Evolutionary conservation across 1,140 invertebrate genomes (phyloP).

Genomic region (Aphelenchoides fujianensis): DNA sequence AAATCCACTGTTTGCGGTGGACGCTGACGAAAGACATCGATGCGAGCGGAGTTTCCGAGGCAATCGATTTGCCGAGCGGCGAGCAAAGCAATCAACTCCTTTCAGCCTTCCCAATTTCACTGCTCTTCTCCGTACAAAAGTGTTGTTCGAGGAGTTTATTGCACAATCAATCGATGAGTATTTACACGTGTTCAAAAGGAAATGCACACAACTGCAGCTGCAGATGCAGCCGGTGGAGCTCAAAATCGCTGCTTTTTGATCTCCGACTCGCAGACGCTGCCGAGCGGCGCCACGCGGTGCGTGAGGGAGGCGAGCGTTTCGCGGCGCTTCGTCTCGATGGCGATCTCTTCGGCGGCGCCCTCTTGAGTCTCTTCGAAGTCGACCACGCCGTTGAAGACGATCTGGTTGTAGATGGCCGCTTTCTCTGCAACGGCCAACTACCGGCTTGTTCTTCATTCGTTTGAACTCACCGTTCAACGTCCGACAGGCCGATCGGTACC

Average conservation of each 20-base stretch:
- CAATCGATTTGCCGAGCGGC: no score
- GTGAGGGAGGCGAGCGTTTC: not conserved
- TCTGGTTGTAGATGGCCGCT: conserved; percentile 18
- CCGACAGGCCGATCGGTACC: not conserved
- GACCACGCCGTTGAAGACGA: conserved; percentile 22
- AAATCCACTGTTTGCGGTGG: no score
- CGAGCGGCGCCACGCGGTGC: not conserved
- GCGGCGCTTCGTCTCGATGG: conserved; percentile 1
- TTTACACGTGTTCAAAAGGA: no score
- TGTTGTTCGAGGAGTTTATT: no score
- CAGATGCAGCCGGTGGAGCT: no score
- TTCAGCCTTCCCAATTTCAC: no score
- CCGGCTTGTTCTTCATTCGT: not conserved
- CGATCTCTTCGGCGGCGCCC: conserved; percentile 2
- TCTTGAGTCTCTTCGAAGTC: conserved; percentile 12
- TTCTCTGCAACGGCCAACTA: conserved; percentile 10
- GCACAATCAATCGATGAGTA: no score
- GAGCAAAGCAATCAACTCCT: no score
- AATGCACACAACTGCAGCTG: no score
- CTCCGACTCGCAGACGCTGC: not conserved
- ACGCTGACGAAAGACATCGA: no score
- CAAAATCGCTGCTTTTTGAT: conserved; percentile 16
- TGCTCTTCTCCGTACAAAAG: no score
- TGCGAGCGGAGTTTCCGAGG: no score
- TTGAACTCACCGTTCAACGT: conserved; percentile 5